Percentiles rank a stretch among this genome's conserved stretches.
Evolutionary conservation across 2,113 vertebrate genomes (phyloP).

Genomic region (Zapornia atra): DNA sequence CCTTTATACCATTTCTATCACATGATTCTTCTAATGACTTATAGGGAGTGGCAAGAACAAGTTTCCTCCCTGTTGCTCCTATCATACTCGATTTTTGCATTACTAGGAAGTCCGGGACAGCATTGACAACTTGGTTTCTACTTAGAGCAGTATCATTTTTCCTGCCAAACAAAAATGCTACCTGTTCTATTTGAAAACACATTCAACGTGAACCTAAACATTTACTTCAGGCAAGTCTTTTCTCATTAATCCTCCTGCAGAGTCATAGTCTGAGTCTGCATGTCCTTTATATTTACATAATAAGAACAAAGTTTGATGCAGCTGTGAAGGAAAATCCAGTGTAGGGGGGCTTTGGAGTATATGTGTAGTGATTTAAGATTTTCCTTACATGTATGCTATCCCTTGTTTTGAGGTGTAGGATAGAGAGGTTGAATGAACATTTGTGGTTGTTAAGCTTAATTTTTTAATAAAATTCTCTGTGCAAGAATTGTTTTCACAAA

Average conservation of each 20-base stretch:
- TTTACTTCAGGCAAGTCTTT: neutral
- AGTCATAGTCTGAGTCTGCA: neutral
- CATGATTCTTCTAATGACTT: neutral
- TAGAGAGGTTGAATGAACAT: neutral
- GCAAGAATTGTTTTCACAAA: neutral
- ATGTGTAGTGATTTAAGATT: neutral
- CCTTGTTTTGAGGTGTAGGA: neutral
- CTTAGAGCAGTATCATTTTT: neutral
- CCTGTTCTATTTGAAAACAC: neutral
- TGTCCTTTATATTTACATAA: neutral
- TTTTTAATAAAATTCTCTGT: neutral
- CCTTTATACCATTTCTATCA: neutral
- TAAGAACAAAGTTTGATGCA: neutral
- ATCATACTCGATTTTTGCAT: neutral
- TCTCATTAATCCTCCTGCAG: neutral
- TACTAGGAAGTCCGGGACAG: neutral
- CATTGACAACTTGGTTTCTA: neutral
- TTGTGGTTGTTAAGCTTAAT: neutral
- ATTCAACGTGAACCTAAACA: accelerated
- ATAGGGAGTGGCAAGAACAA: neutral
- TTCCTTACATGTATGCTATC: neutral
- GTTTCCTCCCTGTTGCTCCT: neutral
- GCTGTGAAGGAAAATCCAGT: neutral
- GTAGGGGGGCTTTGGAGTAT: neutral
- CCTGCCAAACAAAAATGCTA: neutral